Base-by-base conservation (phyloP, 2,797 vertebrate genomes). In the Molothrus aeneus region DNA sequence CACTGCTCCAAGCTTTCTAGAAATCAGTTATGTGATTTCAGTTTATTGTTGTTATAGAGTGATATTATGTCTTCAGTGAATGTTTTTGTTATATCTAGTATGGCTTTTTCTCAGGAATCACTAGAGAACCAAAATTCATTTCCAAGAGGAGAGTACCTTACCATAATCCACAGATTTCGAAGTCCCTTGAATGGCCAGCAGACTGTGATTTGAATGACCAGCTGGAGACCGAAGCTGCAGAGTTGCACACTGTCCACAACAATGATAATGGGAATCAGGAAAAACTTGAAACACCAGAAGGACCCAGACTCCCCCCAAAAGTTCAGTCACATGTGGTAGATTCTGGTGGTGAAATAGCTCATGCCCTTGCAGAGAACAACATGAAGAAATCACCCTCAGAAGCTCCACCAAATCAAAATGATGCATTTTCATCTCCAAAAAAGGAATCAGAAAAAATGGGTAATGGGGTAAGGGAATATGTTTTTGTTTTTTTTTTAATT, bases 51-150 rank as follows among this genome's bases (percentile, higher is more conserved):
- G 20, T 80, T 69, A 13, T 9, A 56, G 38, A 74, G 8, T 25
- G 25, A 17, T 81, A 28, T 4, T 60, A 26, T 56, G 29, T 60
- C 11, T 61, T 68, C 38, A 84, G 0, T 16, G n/a, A 43, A 54
- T 86, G 32, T 50, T 80, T 69, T 31, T 79, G 10, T 86, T 77
- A 51, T 80, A 54, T 36, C 25, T 80, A 22, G 7, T 43, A 3
- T 25, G 1, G 0, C 9, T 48, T 96, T 56, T 97, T 97, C 97
- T 71, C 90, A 98, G 98, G 98, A 94, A 98, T 98, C 83, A 96
- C 95, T 3, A 98, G 91, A 97, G 98, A 99, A 77, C 98, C 98
- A 78, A 97, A 97, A 85, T 98, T 99, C 96, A 98, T 98, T 95
- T 98, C 98, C 65, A 99, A 98, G 96, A 98, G 97, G 95, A 98